Base-by-base conservation (phyloP, 2,888 invertebrate species). In the Synanthedon vespiformis region DNA sequence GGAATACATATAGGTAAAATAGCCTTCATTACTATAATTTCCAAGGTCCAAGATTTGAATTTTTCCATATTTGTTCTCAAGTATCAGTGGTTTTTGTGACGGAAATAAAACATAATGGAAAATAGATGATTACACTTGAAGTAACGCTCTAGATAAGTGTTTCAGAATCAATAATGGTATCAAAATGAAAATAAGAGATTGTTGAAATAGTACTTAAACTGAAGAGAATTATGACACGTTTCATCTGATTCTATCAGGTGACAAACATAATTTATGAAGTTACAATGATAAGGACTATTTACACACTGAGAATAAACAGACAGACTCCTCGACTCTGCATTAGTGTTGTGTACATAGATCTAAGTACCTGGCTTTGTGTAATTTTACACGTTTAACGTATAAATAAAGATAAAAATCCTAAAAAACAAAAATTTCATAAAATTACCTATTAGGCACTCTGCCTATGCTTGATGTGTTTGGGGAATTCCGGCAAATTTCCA, bases 191-290 rank as follows among this genome's bases (percentile, higher is more conserved):
- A 58, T 58, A 58, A 41, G 12, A 56, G 56, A 55, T 56, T 55
- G 57, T 56, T 53, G 56, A 50, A 54, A 56, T 47, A 53, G 52
- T 48, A 54, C 53, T 55, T 49, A 44, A 53, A 49, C 54, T 50
- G 51, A 52, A 54, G 52, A 54, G 52, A 40, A 53, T 54, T 55
- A 55, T 54, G 58, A 54, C 56, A 56, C 63, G 61, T 53, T 53
- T 56, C 49, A 56, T 67, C 64, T 68, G 73, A 80, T 78, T 81
- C 74, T 74, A 73, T 76, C 66, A 75, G 63, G 67, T 87, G 86
- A 87, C 86, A 87, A 86, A 87, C 87, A 82, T 80, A 82, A 87
- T 87, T 87, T 87, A 87, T 86, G 87, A 84, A 85, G 86, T 83
- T 79, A 79, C 77, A 71, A 57, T 79, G 87, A 86, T 87, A 86